Percentiles rank a stretch among this genome's conserved stretches.
phyloP scores from a whole-genome alignment of 2,113 vertebrate genomes.

The Choloepus hoffmanni region DNA sequence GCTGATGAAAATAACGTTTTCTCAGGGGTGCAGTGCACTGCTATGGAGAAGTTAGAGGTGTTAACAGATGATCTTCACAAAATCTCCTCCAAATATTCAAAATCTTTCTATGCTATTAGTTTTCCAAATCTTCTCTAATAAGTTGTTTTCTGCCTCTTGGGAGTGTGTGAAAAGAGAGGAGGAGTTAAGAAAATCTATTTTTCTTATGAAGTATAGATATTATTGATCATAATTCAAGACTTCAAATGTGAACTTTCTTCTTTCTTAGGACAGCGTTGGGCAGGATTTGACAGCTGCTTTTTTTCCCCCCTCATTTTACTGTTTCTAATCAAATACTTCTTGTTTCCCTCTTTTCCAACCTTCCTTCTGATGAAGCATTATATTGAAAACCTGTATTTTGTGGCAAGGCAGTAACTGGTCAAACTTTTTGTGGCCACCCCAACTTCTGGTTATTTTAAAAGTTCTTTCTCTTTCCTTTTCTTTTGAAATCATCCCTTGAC shows the following conservation, averaged over 20 bases:
- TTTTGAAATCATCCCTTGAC: conserved; percentile 64
- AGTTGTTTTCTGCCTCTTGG: conserved; percentile 67
- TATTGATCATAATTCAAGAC: not conserved
- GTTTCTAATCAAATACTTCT: not conserved
- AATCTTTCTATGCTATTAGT: conserved; percentile 77
- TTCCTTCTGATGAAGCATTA: conserved; percentile 75
- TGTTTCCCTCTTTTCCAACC: conserved; percentile 71
- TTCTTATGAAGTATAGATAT: not conserved
- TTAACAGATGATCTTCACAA: conserved; percentile 79
- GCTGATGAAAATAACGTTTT: conserved; percentile 83
- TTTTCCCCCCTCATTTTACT: not conserved
- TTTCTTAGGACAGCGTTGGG: not conserved
- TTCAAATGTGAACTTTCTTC: not conserved
- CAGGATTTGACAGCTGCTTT: not conserved
- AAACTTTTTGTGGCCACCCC: conserved; percentile 74
- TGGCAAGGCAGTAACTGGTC: conserved; percentile 65
- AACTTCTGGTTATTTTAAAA: conserved; percentile 49
- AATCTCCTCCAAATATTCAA: conserved; percentile 69
- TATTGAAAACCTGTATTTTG: conserved; percentile 74
- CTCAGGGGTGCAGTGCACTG: conserved; percentile 76
- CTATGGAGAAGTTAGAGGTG: conserved; percentile 79
- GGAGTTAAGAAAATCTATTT: not conserved
- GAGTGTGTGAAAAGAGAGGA: not conserved
- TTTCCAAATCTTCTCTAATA: conserved; percentile 75
- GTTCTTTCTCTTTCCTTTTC: not conserved